Evolutionary conservation across 2,113 vertebrate species (phyloP).

Genomic region (Lepus europaeus): DNA sequence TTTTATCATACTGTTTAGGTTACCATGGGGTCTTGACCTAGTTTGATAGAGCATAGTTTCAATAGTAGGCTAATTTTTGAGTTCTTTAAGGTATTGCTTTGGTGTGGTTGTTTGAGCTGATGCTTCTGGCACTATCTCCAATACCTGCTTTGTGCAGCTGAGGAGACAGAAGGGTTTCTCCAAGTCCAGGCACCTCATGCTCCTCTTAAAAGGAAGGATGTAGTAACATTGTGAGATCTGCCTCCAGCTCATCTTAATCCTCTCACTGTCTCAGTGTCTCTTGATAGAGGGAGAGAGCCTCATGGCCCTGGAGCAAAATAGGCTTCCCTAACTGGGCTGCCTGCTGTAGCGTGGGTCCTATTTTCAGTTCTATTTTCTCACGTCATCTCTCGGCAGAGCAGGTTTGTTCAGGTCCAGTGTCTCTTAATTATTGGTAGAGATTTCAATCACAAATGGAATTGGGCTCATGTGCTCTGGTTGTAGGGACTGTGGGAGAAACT

Average conservation of each 20-base stretch:
- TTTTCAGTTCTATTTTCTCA: background rate
- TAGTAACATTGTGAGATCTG: rapidly evolving
- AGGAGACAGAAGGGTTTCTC: background rate
- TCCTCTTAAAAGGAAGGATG: background rate
- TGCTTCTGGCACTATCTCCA: background rate
- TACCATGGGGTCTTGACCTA: background rate
- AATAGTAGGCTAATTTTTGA: background rate
- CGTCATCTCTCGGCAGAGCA: background rate
- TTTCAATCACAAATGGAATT: background rate
- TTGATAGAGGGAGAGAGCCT: background rate
- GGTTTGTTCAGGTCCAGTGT: background rate
- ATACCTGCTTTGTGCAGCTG: background rate
- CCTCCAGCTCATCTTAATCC: no score
- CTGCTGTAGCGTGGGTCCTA: background rate
- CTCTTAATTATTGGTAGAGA: background rate
- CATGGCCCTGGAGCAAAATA: background rate
- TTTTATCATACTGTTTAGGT: background rate
- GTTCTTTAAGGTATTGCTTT: background rate
- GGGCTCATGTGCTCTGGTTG: background rate
- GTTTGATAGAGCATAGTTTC: background rate
- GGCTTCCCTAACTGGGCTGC: background rate
- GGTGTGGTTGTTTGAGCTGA: background rate
- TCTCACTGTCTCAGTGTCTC: background rate
- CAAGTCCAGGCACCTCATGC: no score
- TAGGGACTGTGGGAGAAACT: background rate